Conservation (phyloP, 2,113 vertebrate species). For the Herpetotheres cachinnans region DNA sequence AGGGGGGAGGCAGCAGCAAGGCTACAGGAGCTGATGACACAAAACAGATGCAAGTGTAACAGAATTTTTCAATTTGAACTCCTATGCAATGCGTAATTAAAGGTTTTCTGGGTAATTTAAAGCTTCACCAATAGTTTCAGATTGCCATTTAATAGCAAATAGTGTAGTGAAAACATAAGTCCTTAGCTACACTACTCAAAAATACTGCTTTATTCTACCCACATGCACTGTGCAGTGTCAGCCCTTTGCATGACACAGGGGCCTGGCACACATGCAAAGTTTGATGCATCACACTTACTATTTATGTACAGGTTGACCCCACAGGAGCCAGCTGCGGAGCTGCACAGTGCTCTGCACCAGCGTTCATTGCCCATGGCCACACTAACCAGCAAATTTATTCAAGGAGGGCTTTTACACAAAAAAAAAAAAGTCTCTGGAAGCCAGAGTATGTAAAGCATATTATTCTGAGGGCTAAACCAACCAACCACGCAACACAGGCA, state of each 20-base stretch:
- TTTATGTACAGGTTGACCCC: background rate
- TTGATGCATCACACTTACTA: accelerated
- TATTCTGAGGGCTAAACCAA: background rate
- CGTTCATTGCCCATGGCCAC: accelerated
- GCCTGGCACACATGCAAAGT: accelerated
- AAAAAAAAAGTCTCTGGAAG: background rate
- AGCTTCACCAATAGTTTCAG: background rate
- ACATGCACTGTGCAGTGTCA: background rate
- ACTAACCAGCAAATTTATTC: background rate
- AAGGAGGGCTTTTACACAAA: background rate
- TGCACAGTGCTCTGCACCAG: background rate
- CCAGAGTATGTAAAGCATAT: background rate
- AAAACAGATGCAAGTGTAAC: background rate
- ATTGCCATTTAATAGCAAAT: background rate
- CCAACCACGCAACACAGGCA: background rate
- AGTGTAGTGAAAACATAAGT: background rate
- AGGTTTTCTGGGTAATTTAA: background rate
- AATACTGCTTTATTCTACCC: background rate
- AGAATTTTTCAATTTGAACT: background rate
- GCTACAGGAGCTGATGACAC: background rate
- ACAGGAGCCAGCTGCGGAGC: background rate
- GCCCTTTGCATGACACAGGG: background rate
- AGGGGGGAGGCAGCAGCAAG: background rate
- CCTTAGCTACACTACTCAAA: background rate
- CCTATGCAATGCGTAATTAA: background rate